phyloP scores from a whole-genome alignment of 1,140 invertebrate species.

The Harlomillsia oculata region DNA sequence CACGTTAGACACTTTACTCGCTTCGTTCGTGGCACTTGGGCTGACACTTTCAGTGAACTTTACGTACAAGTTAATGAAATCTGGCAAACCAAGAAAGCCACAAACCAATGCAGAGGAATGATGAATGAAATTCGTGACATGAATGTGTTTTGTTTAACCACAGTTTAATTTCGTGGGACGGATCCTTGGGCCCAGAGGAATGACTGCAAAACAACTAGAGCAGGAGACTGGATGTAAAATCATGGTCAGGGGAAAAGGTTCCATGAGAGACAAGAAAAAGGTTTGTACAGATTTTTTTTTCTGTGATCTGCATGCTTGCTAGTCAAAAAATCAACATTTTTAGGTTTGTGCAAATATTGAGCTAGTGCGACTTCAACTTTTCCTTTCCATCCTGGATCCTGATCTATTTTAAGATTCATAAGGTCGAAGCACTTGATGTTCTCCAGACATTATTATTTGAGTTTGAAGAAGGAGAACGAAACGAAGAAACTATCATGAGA shows the following conservation, averaged over 20 bases:
- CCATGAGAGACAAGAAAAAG: constrained; percentile 99
- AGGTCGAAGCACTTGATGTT: too few species aligned
- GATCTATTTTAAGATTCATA: neutral
- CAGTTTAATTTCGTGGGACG: constrained; percentile 99
- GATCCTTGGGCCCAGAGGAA: constrained; percentile 91
- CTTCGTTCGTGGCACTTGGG: too few species aligned
- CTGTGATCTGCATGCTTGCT: neutral
- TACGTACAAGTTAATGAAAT: too few species aligned
- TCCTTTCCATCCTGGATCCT: neutral
- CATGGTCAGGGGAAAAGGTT: constrained; percentile 99
- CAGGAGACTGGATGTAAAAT: constrained; percentile 99
- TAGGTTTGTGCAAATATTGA: constrained; percentile 11
- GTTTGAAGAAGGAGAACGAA: too few species aligned
- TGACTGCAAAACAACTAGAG: constrained; percentile 99
- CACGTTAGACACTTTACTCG: too few species aligned
- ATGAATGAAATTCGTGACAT: neutral
- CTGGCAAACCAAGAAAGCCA: too few species aligned
- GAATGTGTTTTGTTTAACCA: constrained; percentile 17
- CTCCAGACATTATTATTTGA: too few species aligned
- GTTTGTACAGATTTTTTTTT: constrained; percentile 49
- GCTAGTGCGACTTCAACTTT: neutral
- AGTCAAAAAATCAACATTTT: constrained; percentile 10
- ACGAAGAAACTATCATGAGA: too few species aligned
- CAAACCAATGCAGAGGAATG: too few species aligned
- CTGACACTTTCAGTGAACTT: too few species aligned